Conservation (phyloP, 2,888 invertebrate genomes). For the Tenthredo scrophulariae region DNA sequence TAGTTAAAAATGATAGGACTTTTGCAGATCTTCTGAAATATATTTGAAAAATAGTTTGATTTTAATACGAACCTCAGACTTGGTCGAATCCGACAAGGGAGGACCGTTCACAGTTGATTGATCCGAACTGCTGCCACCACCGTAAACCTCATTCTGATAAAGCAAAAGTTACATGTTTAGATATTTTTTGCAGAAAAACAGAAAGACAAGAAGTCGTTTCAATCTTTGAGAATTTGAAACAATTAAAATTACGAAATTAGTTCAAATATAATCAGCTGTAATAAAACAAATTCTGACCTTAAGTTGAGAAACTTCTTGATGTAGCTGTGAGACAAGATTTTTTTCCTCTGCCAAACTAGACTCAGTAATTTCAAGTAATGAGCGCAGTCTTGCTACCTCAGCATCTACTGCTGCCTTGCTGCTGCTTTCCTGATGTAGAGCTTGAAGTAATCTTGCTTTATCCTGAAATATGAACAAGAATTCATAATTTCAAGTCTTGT, state of each 20-base stretch:
- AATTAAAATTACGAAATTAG: not conserved
- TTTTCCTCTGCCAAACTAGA: conserved; percentile 66
- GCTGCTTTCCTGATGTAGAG: conserved; percentile 77
- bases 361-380: conserved; percentile 67
- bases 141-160: conserved; percentile 67
- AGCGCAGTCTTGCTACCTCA: conserved; percentile 68
- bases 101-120: conserved; percentile 73
- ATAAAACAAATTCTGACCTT: conserved; percentile 61
- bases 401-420: conserved; percentile 65
- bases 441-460: conserved; percentile 76
- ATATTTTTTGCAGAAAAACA: not conserved
- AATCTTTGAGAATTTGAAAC: not conserved
- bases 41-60: not conserved
- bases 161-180: not conserved
- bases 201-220: too few species aligned
- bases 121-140: conserved; percentile 70
- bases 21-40: not conserved
- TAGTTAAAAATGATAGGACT: too few species aligned
- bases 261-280: not conserved
- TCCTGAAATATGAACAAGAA: conserved; percentile 76
- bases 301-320: conserved; percentile 70
- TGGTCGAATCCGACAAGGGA: conserved; percentile 70
- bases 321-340: conserved; percentile 66
- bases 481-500: not conserved
- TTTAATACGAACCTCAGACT: conserved; percentile 73